A percentile compares a stretch with the other conserved stretches of the same genome.
These are phyloP conservation scores for Eulacestoma nigropectus DNA, from an alignment of 2,113 vertebrate species.

Conservation along the genomic window DNA sequence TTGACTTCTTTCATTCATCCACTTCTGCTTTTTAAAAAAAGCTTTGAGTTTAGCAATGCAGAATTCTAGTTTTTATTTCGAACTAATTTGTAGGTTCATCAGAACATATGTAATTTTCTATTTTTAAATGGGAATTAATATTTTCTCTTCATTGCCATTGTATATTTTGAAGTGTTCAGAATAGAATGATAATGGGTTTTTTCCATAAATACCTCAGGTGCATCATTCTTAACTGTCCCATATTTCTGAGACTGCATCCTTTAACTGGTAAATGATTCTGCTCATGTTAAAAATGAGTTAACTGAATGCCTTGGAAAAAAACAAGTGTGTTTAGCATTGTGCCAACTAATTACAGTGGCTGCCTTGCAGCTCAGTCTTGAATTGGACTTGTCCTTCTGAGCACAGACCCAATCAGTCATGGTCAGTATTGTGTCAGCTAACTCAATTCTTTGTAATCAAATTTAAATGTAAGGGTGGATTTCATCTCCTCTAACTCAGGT, in stretches of 20 bases:
- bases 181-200: background rate
- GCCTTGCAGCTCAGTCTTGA: background rate
- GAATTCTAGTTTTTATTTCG: background rate
- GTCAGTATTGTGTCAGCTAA: constrained; percentile 34
- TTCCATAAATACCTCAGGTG: background rate
- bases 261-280: background rate
- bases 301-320: background rate
- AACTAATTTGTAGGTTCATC: background rate
- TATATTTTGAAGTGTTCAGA: background rate
- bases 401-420: constrained; percentile 35
- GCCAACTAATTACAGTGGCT: constrained; percentile 23
- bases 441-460: constrained; percentile 53
- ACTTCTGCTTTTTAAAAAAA: background rate
- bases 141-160: background rate
- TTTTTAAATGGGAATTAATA: background rate
- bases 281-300: background rate
- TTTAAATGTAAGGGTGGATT: constrained; percentile 31
- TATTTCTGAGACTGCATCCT: background rate
- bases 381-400: constrained; percentile 26
- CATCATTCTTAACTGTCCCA: background rate
- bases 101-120: background rate
- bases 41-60: background rate
- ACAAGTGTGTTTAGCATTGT: background rate
- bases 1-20: background rate
- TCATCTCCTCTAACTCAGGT: background rate